Base-by-base conservation (phyloP, 2,888 invertebrate genomes). In the Orthonychiurus folsomi region DNA sequence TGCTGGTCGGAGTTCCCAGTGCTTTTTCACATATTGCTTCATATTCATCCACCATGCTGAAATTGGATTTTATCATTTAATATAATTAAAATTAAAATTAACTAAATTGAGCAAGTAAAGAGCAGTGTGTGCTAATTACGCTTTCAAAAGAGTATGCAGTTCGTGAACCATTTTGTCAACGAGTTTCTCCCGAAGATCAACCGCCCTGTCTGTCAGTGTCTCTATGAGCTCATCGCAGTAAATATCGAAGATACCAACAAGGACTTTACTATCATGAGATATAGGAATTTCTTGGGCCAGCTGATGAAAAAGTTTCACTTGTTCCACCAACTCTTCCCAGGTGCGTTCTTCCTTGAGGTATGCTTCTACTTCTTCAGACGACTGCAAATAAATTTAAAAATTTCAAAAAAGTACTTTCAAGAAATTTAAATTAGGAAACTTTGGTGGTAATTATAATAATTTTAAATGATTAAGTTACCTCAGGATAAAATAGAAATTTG, bases 201-300 rank as follows among this genome's bases (percentile, higher is more conserved):
- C 82, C 0, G 91, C 89, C 26, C 86, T 80, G 15, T 80, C 77
- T 5, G 86, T 84, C 66, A 95, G 77, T 0, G 86, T 81, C 20
- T 81, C 81, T 55, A 94, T 87, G 28, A 94, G 79, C 61, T 88
- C 87, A 56, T 82, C 84, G 61, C 93, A 83, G 76, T 90, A 86
- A 76, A 94, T 85, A 74, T 89, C 86, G 76, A 89, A 95, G 79
- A 93, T 84, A 9, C 91, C 92, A 74, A 89, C 85, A 21, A 85
- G 83, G 21, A 88, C 82, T 0, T 86, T 85, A 64, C 85, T 83
- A 69, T 85, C 82, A 28, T 83, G 77, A 52, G 79, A 78, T 1
- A 79, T 77, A 0, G 75, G 76, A 63, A 82, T 80, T 61, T 80
- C 81, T 73, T 80, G 80, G 71, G 73, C 79, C 69, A 79, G 74